Evolutionary conservation across 2,113 vertebrate genomes (phyloP), one percentile per base, ranked within the genome.

Genomic region (Pygoscelis adeliae): DNA sequence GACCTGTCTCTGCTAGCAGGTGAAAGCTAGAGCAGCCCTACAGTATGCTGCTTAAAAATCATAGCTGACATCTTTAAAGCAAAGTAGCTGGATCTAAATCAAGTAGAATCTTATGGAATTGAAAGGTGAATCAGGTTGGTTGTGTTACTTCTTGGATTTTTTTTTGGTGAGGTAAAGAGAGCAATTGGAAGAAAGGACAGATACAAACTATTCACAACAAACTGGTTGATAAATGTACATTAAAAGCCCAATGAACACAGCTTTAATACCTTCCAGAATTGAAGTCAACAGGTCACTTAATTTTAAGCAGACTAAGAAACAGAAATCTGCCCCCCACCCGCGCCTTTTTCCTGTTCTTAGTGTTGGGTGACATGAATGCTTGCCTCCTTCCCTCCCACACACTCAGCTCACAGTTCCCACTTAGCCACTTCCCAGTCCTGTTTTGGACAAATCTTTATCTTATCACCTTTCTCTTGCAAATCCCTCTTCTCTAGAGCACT

Each of bases 371-470:
- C 94, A 83, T 69, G 15, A 88, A 62, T 42, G 27, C 76, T 91
- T 90, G 40, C 67, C 59, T 86, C 59, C 76, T 95, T 80, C 87
- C 90, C 72, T 90, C 88, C 89, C 83, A 92, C 88, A 90, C 40
- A 12, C 56, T 92, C 80, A 76, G 80, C 77, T 90, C 73, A 23
- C 86, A 44, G 72, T 71, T 92, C 83, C 71, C 59, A 87, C 69
- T 93, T 67, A 96, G 80, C 86, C 95, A 79, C 69, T 91, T 97
- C 89, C 83, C 61, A 84, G 83, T 52, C 91, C 69, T 87, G 47
- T 82, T 96, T 92, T 84, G 79, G 65, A 85, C 81, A 87, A 91
- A 82, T 67, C 80, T 89, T 89, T 95, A 89, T 92, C 89, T 97
- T 95, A 90, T 88, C 89, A 72, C 42, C 50, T 47, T 94, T 83